phyloP scores from a whole-genome alignment of 2,113 vertebrate genomes.

The Rhegmatorhina hoffmannsi region DNA sequence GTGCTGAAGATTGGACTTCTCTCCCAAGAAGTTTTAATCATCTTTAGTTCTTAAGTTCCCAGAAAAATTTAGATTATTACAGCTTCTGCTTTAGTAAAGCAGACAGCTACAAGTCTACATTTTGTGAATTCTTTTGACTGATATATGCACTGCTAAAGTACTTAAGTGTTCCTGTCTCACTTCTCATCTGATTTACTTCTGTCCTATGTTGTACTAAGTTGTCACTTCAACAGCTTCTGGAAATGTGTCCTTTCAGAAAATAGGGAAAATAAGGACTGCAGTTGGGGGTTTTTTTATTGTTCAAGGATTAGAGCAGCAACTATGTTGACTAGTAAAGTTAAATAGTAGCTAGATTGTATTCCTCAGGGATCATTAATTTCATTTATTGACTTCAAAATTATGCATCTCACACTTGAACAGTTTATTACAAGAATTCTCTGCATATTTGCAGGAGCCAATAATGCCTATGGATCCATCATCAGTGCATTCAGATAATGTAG shows the following conservation, averaged over 20 bases:
- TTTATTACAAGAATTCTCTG: background rate
- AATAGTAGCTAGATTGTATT: background rate
- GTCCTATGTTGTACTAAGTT: background rate
- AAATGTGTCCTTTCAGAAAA: background rate
- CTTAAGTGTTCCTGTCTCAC: background rate
- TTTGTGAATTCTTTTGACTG: background rate
- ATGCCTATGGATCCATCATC: conserved; percentile 80
- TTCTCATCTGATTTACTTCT: background rate
- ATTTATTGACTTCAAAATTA: background rate
- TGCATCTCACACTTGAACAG: background rate
- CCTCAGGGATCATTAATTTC: background rate
- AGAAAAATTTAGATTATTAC: background rate
- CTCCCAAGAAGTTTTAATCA: background rate
- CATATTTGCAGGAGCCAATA: conserved; percentile 83
- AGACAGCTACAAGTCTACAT: background rate
- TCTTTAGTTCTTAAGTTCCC: background rate
- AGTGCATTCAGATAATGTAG: conserved; percentile 81
- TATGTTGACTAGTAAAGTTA: background rate
- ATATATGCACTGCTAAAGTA: background rate
- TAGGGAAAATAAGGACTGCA: background rate
- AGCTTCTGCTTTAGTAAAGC: background rate
- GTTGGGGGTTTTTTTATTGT: background rate
- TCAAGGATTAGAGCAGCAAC: background rate
- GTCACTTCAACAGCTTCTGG: background rate
- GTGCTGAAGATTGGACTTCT: background rate